Evolutionary conservation across 2,797 vertebrate genomes (phyloP).

Genomic region (Anguilla anguilla): DNA sequence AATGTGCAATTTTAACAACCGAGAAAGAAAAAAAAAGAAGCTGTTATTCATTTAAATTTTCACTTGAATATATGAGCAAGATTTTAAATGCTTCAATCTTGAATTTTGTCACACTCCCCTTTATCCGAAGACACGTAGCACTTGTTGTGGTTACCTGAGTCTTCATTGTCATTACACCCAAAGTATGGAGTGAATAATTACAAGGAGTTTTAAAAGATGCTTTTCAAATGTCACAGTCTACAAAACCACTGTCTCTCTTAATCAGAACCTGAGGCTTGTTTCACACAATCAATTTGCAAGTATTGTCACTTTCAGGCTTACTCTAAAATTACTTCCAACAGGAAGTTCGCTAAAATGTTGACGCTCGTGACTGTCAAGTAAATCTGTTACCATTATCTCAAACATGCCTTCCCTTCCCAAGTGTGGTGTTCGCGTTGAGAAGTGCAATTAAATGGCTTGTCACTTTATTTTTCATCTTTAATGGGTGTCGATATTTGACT

Average conservation of each 20-base stretch:
- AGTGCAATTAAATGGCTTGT: neutral
- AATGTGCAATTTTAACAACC: neutral
- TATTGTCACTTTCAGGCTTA: neutral
- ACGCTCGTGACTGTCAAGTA: neutral
- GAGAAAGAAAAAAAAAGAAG: neutral
- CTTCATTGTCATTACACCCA: neutral
- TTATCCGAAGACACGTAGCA: neutral
- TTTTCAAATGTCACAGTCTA: neutral
- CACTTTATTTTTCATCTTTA: neutral
- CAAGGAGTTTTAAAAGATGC: neutral
- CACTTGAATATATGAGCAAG: neutral
- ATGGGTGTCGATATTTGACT: neutral
- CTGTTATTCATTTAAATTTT: neutral
- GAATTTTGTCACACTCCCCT: neutral
- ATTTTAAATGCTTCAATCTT: constrained; percentile 4
- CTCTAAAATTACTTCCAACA: neutral
- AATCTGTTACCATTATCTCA: neutral
- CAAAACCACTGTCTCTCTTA: neutral
- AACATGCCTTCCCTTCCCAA: neutral
- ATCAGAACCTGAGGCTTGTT: neutral
- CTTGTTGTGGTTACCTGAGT: neutral
- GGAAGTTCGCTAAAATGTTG: neutral
- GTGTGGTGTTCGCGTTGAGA: neutral
- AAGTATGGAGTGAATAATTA: neutral
- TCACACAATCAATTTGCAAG: neutral